Conservation (phyloP, 1,140 invertebrate species). For the Zophobas atratus region DNA sequence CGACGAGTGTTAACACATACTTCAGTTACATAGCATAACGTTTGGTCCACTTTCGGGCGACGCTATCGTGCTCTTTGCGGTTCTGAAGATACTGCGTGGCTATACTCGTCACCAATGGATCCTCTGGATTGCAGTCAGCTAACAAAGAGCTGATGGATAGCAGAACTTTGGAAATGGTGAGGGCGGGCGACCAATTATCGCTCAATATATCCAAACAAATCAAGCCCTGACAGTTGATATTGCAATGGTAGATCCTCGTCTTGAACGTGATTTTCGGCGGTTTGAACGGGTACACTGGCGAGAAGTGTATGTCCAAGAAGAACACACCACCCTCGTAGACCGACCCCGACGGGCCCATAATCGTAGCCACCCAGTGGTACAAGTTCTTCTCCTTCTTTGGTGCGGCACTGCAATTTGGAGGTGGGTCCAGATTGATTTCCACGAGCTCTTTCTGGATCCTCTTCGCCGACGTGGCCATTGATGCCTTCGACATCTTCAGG, state of each 20-base stretch:
- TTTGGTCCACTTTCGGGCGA: constrained; percentile 98
- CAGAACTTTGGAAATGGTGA: constrained; percentile 96
- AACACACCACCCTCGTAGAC: constrained; percentile 97
- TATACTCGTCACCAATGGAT: constrained; percentile 98
- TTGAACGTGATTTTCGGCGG: constrained; percentile 98
- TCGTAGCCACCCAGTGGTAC: constrained; percentile 98
- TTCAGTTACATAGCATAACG: constrained; percentile 92
- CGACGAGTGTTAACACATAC: constrained; percentile 50
- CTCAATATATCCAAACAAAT: constrained; percentile 97
- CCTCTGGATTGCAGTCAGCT: constrained; percentile 97
- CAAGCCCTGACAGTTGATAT: constrained; percentile 97
- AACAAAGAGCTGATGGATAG: constrained; percentile 95
- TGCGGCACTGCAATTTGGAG: constrained; percentile 97
- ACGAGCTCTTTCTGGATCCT: constrained; percentile 97
- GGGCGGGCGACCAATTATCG: constrained; percentile 96
- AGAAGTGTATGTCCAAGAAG: constrained; percentile 96
- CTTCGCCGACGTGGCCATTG: constrained; percentile 90
- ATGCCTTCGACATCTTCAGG: constrained; percentile 94
- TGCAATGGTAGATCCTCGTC: constrained; percentile 96
- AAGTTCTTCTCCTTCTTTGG: constrained; percentile 95
- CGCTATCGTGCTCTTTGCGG: constrained; percentile 97
- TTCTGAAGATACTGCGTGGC: constrained; percentile 98
- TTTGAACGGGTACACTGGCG: constrained; percentile 97
- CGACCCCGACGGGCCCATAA: constrained; percentile 93
- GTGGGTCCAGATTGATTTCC: constrained; percentile 96